Percentiles rank a stretch among this genome's conserved stretches.
Evolutionary conservation across 2,113 vertebrate genomes (phyloP).

Genomic region (Phalacrocorax aristotelis): DNA sequence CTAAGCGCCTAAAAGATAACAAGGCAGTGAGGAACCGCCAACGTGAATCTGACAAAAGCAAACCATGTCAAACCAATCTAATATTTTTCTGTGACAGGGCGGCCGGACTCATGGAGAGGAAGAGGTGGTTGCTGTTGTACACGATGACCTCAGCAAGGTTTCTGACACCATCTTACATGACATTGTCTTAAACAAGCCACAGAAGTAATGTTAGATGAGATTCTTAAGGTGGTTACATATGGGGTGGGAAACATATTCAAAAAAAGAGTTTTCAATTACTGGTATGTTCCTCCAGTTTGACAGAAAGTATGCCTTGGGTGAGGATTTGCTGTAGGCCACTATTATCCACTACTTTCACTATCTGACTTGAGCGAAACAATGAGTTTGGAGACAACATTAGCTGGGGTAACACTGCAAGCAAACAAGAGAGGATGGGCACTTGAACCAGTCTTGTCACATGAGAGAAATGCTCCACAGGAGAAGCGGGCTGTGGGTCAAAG

Average conservation of each 20-base stretch:
- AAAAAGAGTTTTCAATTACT: background rate
- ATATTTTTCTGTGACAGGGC: background rate
- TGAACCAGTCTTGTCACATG: accelerated
- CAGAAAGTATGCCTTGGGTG: accelerated
- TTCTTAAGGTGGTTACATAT: accelerated
- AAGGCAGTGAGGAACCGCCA: background rate
- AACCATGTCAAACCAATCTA: background rate
- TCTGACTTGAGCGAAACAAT: accelerated
- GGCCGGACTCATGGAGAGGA: background rate
- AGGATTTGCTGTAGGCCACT: background rate
- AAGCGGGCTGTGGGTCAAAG: background rate
- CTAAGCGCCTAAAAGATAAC: background rate
- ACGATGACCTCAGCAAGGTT: background rate
- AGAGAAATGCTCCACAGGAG: background rate
- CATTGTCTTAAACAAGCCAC: background rate
- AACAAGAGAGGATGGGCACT: accelerated
- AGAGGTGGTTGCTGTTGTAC: background rate
- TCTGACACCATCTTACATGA: background rate
- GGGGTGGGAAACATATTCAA: accelerated
- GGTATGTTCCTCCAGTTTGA: too few species aligned
- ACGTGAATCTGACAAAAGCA: background rate
- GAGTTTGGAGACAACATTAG: background rate
- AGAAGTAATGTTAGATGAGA: background rate
- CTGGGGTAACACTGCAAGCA: background rate
- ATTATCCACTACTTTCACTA: background rate